phyloP scores from a whole-genome alignment of 2,113 vertebrate genomes.

The Barbus barbus region DNA sequence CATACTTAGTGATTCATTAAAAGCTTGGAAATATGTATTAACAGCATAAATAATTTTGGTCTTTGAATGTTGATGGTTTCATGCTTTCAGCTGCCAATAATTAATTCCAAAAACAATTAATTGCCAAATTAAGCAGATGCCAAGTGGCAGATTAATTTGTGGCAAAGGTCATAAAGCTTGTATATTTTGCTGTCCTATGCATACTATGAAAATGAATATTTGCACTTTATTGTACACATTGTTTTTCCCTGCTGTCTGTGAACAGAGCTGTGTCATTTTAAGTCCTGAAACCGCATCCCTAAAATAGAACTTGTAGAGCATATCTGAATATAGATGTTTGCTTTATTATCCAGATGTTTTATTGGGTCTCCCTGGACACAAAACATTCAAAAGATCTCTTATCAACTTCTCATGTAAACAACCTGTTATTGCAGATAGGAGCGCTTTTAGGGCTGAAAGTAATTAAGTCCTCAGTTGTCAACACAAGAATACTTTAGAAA shows the following conservation, averaged over 20 bases:
- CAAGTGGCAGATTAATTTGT: too few relatives aligned
- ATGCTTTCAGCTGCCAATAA: neutral
- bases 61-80: neutral
- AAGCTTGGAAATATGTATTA: too few relatives aligned
- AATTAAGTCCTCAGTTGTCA: neutral
- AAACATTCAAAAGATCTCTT: neutral
- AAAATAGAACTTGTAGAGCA: neutral
- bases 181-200: neutral
- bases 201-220: neutral
- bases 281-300: neutral
- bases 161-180: neutral
- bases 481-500: neutral
- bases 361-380: neutral
- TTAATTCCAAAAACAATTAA: neutral
- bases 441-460: neutral
- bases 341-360: neutral
- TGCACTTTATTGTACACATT: neutral
- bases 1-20: too few relatives aligned
- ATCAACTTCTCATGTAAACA: constrained; percentile 31
- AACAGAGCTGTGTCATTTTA: neutral
- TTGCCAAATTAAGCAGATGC: neutral
- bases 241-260: neutral
- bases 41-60: too few relatives aligned
- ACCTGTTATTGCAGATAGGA: neutral
- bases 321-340: neutral